Evolutionary conservation across 2,797 vertebrate species (phyloP), one percentile per base, ranked within the genome.

Genomic region (Pseudomugil tenellus): DNA sequence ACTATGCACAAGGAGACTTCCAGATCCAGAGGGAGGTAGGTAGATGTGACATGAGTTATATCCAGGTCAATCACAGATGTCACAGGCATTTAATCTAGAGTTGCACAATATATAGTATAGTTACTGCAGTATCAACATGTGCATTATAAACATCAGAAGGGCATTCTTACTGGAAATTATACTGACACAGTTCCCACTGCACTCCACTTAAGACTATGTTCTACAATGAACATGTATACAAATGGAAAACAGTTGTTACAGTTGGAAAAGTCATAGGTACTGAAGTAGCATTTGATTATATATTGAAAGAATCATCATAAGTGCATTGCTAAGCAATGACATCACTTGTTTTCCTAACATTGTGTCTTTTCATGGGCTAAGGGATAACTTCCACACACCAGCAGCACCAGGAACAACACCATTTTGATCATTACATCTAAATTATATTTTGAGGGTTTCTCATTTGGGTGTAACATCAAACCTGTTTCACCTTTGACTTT

Each of bases 1-100:
- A 79, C 78, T 67, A 63, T 63, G 34, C 56, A 61, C 66, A 70
- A 49, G 60, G 25, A 74, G 35, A 67, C 51, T 75, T 21, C 53
- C 46, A 49, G 29, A 77, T 25, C 51, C 17, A 59, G 35, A 31
- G 23, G 63, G 17, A 49, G 12, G 51, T 32, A 16, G 37, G 14
- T 39, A 26, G 54, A 57, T 49, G 59, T 16, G 35, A 21, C 3
- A 71, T n/a, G 23, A 76, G 46, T 64, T 55, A 62, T 23, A 70
- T 68, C 31, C 23, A 60, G 53, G 54, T 67, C 29, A 72, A 19
- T 54, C 52, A 65, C 28, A 32, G 17, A 13, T 56, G 67, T 32
- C 52, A 59, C 60, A 60, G 32, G 37, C n/a, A 35, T 70, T 60
- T 58, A 21, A 21, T 21, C 43, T 48, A 48, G 43, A 12, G 9